A percentile compares a stretch with the other conserved stretches of the same genome.
Conservation (phyloP, 2,888 invertebrate genomes). For the Gastracanthus pulcherrimus region DNA sequence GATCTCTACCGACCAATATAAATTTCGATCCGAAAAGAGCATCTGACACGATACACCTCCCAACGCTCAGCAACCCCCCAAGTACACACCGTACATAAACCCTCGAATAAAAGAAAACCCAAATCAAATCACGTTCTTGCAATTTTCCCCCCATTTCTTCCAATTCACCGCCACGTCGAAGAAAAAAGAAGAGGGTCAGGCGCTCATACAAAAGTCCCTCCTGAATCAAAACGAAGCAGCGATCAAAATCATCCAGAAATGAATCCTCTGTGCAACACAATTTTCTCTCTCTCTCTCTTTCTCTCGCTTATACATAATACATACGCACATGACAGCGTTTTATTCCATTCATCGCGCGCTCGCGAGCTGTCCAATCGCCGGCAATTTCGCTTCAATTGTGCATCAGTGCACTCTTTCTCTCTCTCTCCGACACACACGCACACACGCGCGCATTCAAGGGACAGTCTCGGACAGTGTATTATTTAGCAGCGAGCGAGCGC, state of each 20-base stretch:
- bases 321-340: too few relatives aligned
- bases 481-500: background rate
- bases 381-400: background rate
- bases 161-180: too few relatives aligned
- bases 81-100: too few relatives aligned
- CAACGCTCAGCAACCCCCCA: too few relatives aligned
- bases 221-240: too few relatives aligned
- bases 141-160: background rate
- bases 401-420: too few relatives aligned
- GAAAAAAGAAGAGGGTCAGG: background rate
- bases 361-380: background rate
- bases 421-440: background rate
- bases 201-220: background rate
- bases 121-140: background rate
- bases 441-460: background rate
- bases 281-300: background rate
- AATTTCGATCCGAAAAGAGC: too few relatives aligned
- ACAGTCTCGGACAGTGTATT: background rate
- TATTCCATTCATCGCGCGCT: background rate
- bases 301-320: too few relatives aligned
- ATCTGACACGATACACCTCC: too few relatives aligned
- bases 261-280: background rate
- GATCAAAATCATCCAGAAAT: background rate
- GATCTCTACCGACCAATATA: too few relatives aligned
- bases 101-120: background rate